phyloP scores from a whole-genome alignment of 2,888 invertebrate genomes.

The Mystacides longicornis region DNA sequence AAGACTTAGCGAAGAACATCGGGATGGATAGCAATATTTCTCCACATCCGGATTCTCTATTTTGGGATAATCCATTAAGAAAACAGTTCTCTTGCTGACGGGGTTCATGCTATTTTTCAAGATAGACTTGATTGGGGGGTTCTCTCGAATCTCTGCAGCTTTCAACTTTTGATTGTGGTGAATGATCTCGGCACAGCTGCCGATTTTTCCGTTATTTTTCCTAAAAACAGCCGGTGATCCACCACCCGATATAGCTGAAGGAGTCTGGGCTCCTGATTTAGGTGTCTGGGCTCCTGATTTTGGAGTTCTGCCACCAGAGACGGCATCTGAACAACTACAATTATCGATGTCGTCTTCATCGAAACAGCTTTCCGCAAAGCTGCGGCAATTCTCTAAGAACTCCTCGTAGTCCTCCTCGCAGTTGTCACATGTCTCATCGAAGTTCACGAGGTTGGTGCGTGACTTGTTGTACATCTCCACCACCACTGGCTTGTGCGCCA shows the following conservation, averaged over 20 bases:
- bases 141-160: too few species aligned
- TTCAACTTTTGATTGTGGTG: background rate
- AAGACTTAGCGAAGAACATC: background rate
- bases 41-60: background rate
- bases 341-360: background rate
- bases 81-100: background rate
- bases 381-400: background rate
- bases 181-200: background rate
- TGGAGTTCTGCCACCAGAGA: background rate
- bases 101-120: background rate
- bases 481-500: background rate
- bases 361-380: slow-evolving; percentile 4
- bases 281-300: background rate
- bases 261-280: background rate
- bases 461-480: background rate
- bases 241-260: background rate
- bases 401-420: background rate
- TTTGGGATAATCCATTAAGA: background rate
- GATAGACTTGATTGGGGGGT: too few species aligned
- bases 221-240: background rate
- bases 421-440: background rate
- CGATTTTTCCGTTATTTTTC: background rate
- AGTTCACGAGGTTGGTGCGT: background rate
- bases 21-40: background rate
- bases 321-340: background rate